Base-by-base conservation (phyloP, 2,113 vertebrate genomes). In the Chrysochloris asiatica region DNA sequence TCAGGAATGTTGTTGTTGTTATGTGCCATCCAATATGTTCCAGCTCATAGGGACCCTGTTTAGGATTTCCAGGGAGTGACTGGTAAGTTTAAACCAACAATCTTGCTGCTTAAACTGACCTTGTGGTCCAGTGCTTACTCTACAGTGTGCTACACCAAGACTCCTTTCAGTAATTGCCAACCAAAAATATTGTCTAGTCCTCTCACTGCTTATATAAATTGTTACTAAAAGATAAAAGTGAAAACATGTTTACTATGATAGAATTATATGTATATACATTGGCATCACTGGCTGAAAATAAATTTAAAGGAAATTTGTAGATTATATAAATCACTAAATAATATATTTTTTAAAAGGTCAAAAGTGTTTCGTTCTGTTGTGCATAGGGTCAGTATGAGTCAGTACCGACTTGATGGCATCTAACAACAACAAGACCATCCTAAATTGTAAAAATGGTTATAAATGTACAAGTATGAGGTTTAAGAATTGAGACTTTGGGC, bases 211-310 rank as follows among this genome's bases (percentile, higher is more conserved):
- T 48, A 85, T 36, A 71, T 33, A 80, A 19, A 24, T 50, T 86
- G 91, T 75, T 83, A 30, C 41, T 83, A 54, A 83, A 61, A 88
- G 88, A 85, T 86, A 72, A 71, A 94, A 92, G 13, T 48, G 67
- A 76, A 63, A 61, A 81, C 45, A 43, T 73, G 19, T 71, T 75
- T 84, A 41, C 80, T 61, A 52, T 81, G 17, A 38, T 83, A 36
- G 4, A 8, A 50, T 6, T 33, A 12, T 76, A 71, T 72, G 47
- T 45, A 87, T 61, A 54, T 88, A 88, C 1, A 50, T 83, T 80
- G 65, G 47, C 67, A 84, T 47, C 38, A 80, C 19, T 63, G 36
- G 41, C 33, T 91, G 43, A 88, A 77, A 95, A 81, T 88, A 47
- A 75, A 84, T 75, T 75, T 84, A 43, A 81, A 88, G 69, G 14